These are phyloP conservation scores for Leucophenga montana DNA, from an alignment of 2,888 invertebrate genomes.

Conservation along the genomic window DNA sequence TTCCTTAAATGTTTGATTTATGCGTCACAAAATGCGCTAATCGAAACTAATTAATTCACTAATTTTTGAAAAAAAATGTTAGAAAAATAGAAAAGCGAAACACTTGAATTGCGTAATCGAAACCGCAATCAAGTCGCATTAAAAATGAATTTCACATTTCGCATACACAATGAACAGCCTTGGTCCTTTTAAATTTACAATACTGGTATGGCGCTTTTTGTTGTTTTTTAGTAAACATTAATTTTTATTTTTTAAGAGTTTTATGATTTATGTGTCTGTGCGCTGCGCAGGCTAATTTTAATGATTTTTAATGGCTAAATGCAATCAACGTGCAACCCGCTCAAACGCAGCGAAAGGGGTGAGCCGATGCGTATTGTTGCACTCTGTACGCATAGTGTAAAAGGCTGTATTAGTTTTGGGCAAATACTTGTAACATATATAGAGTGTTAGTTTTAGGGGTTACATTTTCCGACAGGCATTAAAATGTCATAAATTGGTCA, in stretches of 20 bases:
- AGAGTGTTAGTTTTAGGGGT: no score
- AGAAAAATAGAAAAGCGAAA: no score
- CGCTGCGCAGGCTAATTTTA: conserved; percentile 52
- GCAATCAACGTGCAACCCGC: conserved; percentile 54
- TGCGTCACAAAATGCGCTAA: conserved; percentile 55
- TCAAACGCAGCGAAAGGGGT: neutral
- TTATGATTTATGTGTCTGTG: conserved; percentile 53
- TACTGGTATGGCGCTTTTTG: neutral
- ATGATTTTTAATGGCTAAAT: conserved; percentile 61
- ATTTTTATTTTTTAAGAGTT: conserved; percentile 22
- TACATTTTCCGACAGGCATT: no score
- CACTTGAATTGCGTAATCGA: conserved; percentile 49
- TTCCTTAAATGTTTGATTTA: conserved; percentile 54
- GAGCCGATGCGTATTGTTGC: neutral
- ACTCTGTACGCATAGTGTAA: no score
- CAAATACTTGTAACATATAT: no score
- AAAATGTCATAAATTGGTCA: no score
- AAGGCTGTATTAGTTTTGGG: no score
- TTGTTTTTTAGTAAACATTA: conserved; percentile 24
- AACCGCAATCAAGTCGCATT: conserved; percentile 30
- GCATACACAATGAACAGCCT: conserved; percentile 23
- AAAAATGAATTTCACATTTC: conserved; percentile 12
- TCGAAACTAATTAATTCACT: conserved; percentile 47
- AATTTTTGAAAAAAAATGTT: neutral
- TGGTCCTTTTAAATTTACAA: conserved; percentile 15